These are phyloP conservation scores for Tipula lateralis DNA, from an alignment of 2,888 invertebrate species.

Conservation along the genomic window DNA sequence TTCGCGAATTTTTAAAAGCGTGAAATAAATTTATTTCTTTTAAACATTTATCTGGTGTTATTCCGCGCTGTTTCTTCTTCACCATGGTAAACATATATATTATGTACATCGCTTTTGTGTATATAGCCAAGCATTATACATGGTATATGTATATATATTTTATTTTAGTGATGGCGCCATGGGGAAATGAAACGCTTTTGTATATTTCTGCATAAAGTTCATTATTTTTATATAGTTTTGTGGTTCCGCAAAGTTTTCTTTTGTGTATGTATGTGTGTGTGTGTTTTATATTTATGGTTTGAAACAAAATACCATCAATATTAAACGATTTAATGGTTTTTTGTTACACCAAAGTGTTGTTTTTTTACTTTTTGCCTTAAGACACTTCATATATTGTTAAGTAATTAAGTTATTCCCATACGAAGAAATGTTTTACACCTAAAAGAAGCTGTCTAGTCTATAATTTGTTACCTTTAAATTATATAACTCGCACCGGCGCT, in stretches of 20 bases:
- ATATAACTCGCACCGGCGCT: not conserved
- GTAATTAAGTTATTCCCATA: not conserved
- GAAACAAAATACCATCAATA: not conserved
- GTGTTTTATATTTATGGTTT: not conserved
- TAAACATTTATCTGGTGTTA: conserved; percentile 24
- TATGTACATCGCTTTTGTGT: not conserved
- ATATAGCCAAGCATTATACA: not conserved
- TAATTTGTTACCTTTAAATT: conserved; percentile 19
- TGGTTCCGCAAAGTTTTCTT: conserved; percentile 19
- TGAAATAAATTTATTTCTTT: conserved; percentile 1
- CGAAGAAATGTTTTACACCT: not conserved
- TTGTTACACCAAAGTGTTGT: not conserved
- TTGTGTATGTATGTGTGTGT: not conserved
- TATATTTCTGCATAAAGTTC: not conserved
- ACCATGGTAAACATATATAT: not conserved
- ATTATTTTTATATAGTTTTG: not conserved
- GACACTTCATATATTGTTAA: not conserved
- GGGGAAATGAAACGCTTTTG: not conserved
- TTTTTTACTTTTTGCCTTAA: not conserved
- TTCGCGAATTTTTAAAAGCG: not conserved
- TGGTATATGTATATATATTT: no score
- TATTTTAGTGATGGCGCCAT: conserved; percentile 24
- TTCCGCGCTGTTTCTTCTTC: not conserved
- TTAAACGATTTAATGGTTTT: conserved; percentile 9
- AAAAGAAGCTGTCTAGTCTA: not conserved